phyloP scores from a whole-genome alignment of 2,888 invertebrate species.

The Choristoneura rosaceana region DNA sequence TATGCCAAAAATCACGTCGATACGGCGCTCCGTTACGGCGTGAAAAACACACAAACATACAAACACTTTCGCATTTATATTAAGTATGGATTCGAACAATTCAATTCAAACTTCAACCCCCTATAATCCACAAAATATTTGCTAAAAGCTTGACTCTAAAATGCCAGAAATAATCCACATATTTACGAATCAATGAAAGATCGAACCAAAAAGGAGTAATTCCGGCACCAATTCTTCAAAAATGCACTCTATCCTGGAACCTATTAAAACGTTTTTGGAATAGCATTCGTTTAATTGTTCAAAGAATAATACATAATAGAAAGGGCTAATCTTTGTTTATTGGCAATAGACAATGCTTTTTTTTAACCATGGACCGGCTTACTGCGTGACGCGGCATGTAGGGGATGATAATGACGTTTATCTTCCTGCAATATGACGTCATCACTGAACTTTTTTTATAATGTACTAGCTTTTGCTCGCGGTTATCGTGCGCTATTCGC shows the following conservation, averaged over 20 bases:
- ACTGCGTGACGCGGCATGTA: background rate
- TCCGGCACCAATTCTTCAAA: background rate
- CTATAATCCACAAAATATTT: background rate
- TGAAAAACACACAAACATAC: too few species aligned
- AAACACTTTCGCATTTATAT: too few species aligned
- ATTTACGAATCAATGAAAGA: background rate
- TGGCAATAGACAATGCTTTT: slow-evolving; percentile 1
- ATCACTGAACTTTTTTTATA: background rate
- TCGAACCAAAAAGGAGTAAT: background rate
- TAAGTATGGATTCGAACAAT: too few species aligned
- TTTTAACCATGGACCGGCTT: background rate
- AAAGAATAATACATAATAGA: background rate
- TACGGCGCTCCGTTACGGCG: too few species aligned
- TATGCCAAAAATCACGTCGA: too few species aligned
- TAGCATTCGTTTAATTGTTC: background rate
- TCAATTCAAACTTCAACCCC: background rate
- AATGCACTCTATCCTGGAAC: background rate
- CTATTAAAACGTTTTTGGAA: background rate
- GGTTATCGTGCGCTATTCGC: too few species aligned
- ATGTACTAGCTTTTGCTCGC: too few species aligned
- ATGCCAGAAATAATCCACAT: background rate
- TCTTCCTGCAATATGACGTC: background rate
- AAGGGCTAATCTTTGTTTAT: slow-evolving; percentile 2
- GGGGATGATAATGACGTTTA: background rate
- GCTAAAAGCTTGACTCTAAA: background rate